These are phyloP conservation scores for Aproaerema taeniolella DNA, from an alignment of 2,888 invertebrate genomes.

Conservation along the genomic window DNA sequence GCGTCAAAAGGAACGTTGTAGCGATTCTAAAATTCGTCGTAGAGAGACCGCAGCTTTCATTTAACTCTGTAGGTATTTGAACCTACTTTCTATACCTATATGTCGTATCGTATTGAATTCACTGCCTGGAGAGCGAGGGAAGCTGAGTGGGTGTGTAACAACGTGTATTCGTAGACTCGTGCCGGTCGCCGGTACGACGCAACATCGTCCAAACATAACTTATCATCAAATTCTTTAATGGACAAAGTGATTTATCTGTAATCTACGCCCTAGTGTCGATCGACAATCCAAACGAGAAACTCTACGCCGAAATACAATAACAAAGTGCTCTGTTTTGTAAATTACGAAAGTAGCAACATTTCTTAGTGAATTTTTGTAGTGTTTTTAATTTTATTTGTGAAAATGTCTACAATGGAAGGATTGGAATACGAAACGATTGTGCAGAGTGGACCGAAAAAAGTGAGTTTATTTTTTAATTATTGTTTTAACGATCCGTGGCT, in stretches of 20 bases:
- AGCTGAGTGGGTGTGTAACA: constrained; percentile 59
- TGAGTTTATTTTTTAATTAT: too few species aligned
- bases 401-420: constrained; percentile 76
- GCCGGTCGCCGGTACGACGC: constrained; percentile 55
- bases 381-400: constrained; percentile 49
- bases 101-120: constrained; percentile 43
- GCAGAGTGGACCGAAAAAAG: constrained; percentile 81
- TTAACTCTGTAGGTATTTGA: constrained; percentile 27
- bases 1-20: constrained; percentile 15
- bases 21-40: constrained; percentile 28
- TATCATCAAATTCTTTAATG: constrained; percentile 46
- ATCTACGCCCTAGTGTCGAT: constrained; percentile 1
- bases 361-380: constrained; percentile 48
- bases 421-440: constrained; percentile 81
- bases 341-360: constrained; percentile 37
- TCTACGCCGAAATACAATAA: background rate
- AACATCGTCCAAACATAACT: constrained; percentile 46
- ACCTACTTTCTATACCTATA: constrained; percentile 46
- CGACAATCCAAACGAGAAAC: background rate
- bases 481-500: too few species aligned
- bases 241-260: constrained; percentile 54
- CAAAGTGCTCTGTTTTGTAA: constrained; percentile 34
- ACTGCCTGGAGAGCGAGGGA: constrained; percentile 60
- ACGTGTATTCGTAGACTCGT: constrained; percentile 52
- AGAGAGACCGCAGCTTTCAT: constrained; percentile 36